Percentiles rank a stretch among this genome's conserved stretches.
phyloP scores from a whole-genome alignment of 2,888 invertebrate species.

The Euplagia quadripunctaria region DNA sequence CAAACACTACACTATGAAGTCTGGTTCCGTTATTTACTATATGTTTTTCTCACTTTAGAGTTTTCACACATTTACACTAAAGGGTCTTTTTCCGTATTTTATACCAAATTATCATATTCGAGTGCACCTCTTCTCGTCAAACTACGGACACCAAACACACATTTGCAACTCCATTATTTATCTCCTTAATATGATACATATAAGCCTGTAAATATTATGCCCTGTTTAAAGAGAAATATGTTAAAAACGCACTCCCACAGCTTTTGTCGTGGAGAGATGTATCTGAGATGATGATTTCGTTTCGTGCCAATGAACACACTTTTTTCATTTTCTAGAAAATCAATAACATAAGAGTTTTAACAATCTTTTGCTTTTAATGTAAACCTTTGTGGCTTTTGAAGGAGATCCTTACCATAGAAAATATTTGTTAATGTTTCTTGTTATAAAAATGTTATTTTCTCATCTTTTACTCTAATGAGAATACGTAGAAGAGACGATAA shows the following conservation, averaged over 20 bases:
- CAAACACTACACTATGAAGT: background rate
- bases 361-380: constrained; percentile 59
- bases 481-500: constrained; percentile 73
- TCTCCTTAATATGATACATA: constrained; percentile 74
- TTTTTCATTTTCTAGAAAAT: constrained; percentile 76
- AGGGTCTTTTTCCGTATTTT: constrained; percentile 53
- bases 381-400: constrained; percentile 58
- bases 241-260: constrained; percentile 74
- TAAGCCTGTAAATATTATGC: constrained; percentile 74
- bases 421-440: constrained; percentile 71
- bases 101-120: constrained; percentile 68
- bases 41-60: constrained; percentile 2
- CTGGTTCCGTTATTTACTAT: background rate
- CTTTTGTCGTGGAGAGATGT: constrained; percentile 80
- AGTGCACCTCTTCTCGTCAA: constrained; percentile 57
- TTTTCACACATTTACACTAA: constrained; percentile 11
- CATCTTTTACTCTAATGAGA: constrained; percentile 76
- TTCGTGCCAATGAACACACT: constrained; percentile 81
- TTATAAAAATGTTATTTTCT: constrained; percentile 67
- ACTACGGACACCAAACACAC: constrained; percentile 67
- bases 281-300: constrained; percentile 80
- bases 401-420: constrained; percentile 66
- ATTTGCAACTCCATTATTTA: constrained; percentile 77
- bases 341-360: constrained; percentile 77
- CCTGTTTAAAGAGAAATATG: constrained; percentile 79